Evolutionary conservation across 2,888 invertebrate genomes (phyloP).

Genomic region (Acholoe squamosa): DNA sequence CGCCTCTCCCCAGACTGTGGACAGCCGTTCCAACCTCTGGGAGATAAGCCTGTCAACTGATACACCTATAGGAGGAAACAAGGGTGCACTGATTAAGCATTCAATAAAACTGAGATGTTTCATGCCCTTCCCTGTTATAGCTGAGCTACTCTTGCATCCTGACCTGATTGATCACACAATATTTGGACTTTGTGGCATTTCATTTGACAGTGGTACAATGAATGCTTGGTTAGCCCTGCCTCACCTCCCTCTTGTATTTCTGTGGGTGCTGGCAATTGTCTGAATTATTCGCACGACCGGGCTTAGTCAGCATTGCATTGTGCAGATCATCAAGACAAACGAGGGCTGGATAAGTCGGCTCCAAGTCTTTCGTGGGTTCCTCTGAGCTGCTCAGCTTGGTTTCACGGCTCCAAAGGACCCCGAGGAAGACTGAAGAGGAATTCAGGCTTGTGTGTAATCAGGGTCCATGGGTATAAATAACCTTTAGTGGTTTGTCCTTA

Average conservation of each 20-base stretch:
- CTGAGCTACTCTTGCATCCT: neutral
- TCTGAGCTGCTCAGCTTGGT: neutral
- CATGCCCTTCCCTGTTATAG: neutral
- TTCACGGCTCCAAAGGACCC: neutral
- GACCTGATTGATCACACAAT: conserved; percentile 40
- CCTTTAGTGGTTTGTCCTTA: neutral
- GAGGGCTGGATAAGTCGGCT: conserved; percentile 33
- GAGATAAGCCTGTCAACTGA: neutral
- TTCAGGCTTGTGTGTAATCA: conserved; percentile 8
- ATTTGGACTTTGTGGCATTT: conserved; percentile 51
- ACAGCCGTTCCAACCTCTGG: neutral
- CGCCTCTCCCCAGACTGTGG: neutral
- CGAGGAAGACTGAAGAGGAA: neutral
- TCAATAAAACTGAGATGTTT: neutral
- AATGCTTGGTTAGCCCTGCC: conserved; percentile 15
- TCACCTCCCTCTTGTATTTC: neutral
- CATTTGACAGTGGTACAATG: conserved; percentile 20
- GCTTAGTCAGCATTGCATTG: neutral
- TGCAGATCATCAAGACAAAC: conserved; percentile 52
- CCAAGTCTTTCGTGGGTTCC: neutral
- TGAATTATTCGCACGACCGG: conserved; percentile 24
- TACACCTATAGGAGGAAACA: neutral
- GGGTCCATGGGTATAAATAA: conserved; percentile 4
- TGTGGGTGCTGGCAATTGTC: neutral
- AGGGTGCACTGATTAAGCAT: conserved; percentile 12